These are phyloP conservation scores for Microtus pennsylvanicus DNA, from an alignment of 2,113 vertebrate genomes.

Conservation along the genomic window DNA sequence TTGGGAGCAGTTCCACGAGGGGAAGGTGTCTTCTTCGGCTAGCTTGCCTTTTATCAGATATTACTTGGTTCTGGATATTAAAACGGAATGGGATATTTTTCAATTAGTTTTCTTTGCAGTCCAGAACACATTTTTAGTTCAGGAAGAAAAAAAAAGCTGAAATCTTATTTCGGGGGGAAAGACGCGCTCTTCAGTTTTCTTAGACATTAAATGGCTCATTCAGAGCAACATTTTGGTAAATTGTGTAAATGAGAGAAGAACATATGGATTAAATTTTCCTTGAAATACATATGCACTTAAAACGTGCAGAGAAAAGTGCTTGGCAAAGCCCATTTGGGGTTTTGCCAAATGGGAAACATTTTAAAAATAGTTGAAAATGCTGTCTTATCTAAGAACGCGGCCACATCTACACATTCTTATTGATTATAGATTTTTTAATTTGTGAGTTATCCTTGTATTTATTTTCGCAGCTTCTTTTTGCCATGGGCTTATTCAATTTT, in stretches of 20 bases:
- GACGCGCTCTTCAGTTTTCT: conserved; percentile 72
- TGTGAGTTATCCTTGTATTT: conserved; percentile 58
- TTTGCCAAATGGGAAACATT: conserved; percentile 81
- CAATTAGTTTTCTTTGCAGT: conserved; percentile 64
- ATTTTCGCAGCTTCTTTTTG: conserved; percentile 47
- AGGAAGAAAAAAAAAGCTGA: conserved; percentile 44
- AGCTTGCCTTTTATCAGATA: conserved; percentile 65
- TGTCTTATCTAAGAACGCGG: conserved; percentile 77
- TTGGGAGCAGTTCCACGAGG: not conserved
- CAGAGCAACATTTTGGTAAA: conserved; percentile 84
- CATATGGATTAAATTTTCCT: conserved; percentile 85
- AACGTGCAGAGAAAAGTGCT: conserved; percentile 81
- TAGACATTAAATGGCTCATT: conserved; percentile 84
- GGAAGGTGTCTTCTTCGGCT: not conserved
- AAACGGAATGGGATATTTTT: conserved; percentile 66
- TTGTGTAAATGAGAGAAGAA: conserved; percentile 82
- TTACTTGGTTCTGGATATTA: conserved; percentile 66
- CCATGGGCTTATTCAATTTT: conserved; percentile 36
- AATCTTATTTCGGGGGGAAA: conserved; percentile 44
- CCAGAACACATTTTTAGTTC: conserved; percentile 57
- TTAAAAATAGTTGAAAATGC: conserved; percentile 80
- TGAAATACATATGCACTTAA: conserved; percentile 82
- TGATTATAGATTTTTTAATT: conserved; percentile 76
- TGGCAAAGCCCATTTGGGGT: conserved; percentile 79
- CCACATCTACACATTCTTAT: conserved; percentile 74